Evolutionary conservation across 2,113 vertebrate genomes (phyloP).

Genomic region (Petrocephalus microphthalmus): DNA sequence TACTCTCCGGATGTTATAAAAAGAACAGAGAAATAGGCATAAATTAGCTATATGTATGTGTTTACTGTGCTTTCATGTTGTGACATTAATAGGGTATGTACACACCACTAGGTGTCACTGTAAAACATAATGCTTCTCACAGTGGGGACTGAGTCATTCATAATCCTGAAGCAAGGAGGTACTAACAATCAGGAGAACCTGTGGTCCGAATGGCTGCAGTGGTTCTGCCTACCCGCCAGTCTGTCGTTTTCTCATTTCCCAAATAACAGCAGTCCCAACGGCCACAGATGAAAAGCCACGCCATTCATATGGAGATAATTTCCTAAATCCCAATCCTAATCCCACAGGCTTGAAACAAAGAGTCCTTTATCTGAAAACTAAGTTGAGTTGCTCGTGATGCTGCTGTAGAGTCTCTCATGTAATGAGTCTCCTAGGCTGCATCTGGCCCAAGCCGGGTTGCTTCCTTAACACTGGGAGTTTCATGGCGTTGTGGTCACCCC

Average conservation of each 20-base stretch:
- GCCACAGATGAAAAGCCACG: not conserved
- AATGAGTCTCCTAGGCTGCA: not conserved
- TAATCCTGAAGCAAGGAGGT: not conserved
- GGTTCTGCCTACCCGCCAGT: not conserved
- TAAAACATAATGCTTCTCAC: slow-evolving; percentile 9
- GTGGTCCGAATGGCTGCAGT: not conserved
- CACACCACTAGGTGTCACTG: slow-evolving; percentile 22
- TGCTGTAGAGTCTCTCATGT: not conserved
- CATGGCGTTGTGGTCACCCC: not conserved
- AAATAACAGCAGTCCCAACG: not conserved
- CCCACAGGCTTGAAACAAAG: not conserved
- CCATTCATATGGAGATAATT: not conserved
- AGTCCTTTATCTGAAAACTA: not conserved
- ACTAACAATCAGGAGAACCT: not conserved
- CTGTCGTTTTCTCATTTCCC: not conserved
- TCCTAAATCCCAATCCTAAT: not conserved
- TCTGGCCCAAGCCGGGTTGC: not conserved
- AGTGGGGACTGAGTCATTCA: not conserved
- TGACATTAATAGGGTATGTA: not conserved
- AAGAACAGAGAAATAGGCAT: not conserved
- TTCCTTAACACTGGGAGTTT: not conserved
- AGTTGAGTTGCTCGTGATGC: not conserved
- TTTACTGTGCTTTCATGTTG: not conserved
- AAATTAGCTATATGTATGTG: not conserved
- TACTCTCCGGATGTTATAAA: not conserved